Conservation (phyloP, 2,797 vertebrate species). For the Esox masquinongy region DNA sequence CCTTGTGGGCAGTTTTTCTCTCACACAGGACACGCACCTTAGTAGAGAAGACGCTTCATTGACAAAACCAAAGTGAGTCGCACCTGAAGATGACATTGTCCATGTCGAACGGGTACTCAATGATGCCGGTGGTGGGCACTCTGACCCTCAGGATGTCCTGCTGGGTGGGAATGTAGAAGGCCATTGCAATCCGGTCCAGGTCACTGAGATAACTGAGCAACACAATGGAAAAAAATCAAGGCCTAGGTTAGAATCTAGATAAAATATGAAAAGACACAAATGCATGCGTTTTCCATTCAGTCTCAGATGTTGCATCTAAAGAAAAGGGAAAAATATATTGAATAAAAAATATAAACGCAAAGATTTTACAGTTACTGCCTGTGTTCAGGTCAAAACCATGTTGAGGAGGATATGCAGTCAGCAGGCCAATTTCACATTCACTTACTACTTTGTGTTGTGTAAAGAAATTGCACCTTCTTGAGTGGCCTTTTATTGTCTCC, state of each 20-base stretch:
- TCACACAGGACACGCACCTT: neutral
- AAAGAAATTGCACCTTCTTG: too few species aligned
- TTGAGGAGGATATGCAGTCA: too few species aligned
- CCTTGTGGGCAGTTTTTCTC: neutral
- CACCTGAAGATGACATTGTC: slow-evolving; percentile 89
- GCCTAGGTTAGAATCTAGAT: neutral
- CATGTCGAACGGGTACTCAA: slow-evolving; percentile 87
- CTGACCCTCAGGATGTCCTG: slow-evolving; percentile 85
- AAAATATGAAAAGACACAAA: neutral
- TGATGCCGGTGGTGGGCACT: slow-evolving; percentile 87
- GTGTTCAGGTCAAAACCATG: too few species aligned
- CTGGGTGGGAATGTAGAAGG: slow-evolving; percentile 80
- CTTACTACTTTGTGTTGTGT: too few species aligned
- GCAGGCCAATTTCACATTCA: too few species aligned
- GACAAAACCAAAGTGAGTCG: neutral
- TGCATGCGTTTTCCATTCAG: too few species aligned
- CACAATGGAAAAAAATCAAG: neutral
- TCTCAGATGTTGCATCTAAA: too few species aligned
- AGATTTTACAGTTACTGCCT: too few species aligned
- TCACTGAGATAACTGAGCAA: slow-evolving; percentile 80
- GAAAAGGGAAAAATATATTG: too few species aligned
- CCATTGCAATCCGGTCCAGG: slow-evolving; percentile 76
- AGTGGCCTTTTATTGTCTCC: too few species aligned
- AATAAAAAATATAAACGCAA: too few species aligned
- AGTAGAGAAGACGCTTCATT: too few species aligned